Percentiles rank a stretch among this genome's conserved stretches.
Evolutionary conservation across 2,113 vertebrate species (phyloP).

Genomic region (Ptilonorhynchus violaceus): DNA sequence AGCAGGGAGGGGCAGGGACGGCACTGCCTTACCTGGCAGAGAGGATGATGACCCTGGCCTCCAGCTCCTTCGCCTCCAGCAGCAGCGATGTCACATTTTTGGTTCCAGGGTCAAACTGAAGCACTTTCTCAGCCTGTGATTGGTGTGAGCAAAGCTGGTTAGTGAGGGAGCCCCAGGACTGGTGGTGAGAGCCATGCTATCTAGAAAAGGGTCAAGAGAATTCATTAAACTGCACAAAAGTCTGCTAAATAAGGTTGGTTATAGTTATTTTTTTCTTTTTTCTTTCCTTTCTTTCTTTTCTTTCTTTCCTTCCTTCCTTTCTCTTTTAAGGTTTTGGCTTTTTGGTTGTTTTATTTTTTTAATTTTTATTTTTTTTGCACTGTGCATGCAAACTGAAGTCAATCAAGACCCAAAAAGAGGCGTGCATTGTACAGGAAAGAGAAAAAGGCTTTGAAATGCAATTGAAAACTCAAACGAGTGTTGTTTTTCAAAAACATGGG

Average conservation of each 20-base stretch:
- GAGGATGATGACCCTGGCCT: constrained; percentile 96
- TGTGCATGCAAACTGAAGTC: constrained; percentile 99
- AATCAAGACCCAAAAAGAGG: constrained; percentile 94
- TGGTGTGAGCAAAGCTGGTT: constrained; percentile 76
- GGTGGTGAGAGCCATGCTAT: constrained; percentile 82
- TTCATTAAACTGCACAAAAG: constrained; percentile 61
- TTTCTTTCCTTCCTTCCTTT: constrained; percentile 40
- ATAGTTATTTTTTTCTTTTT: constrained; percentile 42
- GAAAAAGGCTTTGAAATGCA: constrained; percentile 90
- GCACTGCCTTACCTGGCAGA: constrained; percentile 85
- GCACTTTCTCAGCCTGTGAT: constrained; percentile 98
- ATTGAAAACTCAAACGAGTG: constrained; percentile 86
- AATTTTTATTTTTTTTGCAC: constrained; percentile 77
- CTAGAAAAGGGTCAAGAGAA: constrained; percentile 64
- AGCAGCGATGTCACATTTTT: constrained; percentile 97
- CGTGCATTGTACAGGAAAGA: constrained; percentile 96
- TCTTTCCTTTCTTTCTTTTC: constrained; percentile 48
- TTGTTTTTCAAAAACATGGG: constrained; percentile 80
- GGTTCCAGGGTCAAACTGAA: constrained; percentile 95
- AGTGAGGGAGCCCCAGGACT: constrained; percentile 72
- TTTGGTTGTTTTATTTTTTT: not conserved
- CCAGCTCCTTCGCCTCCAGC: constrained; percentile 95
- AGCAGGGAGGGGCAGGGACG: not conserved
- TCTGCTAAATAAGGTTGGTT: constrained; percentile 55
- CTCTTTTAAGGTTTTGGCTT: constrained; percentile 19